phyloP scores from a whole-genome alignment of 1,140 invertebrate genomes.

The Ips typographus region DNA sequence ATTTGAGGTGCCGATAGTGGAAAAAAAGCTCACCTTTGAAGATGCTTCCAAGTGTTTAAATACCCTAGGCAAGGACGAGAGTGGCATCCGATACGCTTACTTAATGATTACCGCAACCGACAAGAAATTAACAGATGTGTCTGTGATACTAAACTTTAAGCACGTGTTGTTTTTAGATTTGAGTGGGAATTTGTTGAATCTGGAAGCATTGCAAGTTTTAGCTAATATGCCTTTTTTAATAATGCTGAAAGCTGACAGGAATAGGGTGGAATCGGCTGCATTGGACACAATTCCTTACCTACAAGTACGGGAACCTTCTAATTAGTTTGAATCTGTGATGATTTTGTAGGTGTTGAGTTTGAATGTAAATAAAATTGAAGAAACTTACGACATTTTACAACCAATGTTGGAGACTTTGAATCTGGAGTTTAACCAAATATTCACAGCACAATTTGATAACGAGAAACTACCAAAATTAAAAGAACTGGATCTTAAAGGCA shows the following conservation, averaged over 20 bases:
- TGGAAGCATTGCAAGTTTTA: slow-evolving; percentile 53
- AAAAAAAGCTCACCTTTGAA: slow-evolving; percentile 48
- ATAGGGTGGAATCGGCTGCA: slow-evolving; percentile 52
- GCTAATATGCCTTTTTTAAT: slow-evolving; percentile 55
- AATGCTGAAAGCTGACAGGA: slow-evolving; percentile 56
- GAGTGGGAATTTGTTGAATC: slow-evolving; percentile 55
- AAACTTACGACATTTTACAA: slow-evolving; percentile 55
- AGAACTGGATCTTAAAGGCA: slow-evolving; percentile 54
- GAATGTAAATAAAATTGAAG: slow-evolving; percentile 55
- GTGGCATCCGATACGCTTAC: slow-evolving; percentile 49
- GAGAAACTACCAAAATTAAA: slow-evolving; percentile 47
- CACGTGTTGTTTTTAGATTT: slow-evolving; percentile 59
- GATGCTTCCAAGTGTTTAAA: slow-evolving; percentile 47
- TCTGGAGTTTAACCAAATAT: slow-evolving; percentile 54
- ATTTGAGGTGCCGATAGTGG: slow-evolving; percentile 40
- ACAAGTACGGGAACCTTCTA: slow-evolving; percentile 44
- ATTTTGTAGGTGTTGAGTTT: slow-evolving; percentile 49
- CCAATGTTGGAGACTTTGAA: slow-evolving; percentile 57
- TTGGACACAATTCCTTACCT: slow-evolving; percentile 57
- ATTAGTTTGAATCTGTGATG: neutral
- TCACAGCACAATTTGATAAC: slow-evolving; percentile 41
- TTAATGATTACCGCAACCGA: slow-evolving; percentile 45
- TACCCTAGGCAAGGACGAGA: slow-evolving; percentile 49
- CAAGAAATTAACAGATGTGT: slow-evolving; percentile 53
- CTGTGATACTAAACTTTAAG: slow-evolving; percentile 53